Evolutionary conservation across 2,888 invertebrate genomes (phyloP), one percentile per base, ranked within the genome.

Genomic region (Dioctria linearis): DNA sequence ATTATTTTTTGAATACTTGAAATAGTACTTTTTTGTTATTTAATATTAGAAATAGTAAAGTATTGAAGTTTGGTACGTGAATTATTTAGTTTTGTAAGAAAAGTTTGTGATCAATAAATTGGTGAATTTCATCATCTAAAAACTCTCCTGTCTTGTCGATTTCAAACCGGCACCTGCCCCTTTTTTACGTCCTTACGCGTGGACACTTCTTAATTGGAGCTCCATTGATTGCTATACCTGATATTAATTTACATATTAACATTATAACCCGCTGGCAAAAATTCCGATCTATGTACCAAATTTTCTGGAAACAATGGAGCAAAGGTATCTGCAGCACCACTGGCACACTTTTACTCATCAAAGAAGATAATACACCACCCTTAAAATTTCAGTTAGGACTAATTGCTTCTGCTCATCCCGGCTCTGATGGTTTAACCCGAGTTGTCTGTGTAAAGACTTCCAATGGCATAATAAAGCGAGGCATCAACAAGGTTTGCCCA

Each of bases 251-350:
- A 59, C 3, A 3, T n/a, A 3, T 59, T 13, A 59, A 59, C 3
- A 11, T 11, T 3, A 3, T 59, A 59, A n/a, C 59, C 6, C 2
- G 59, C 5, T 59, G 59, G 59, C 59, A 59, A 13, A 3, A 2
- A 59, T 2, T 59, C 2, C 6, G 13, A 2, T 2, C n/a, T n/a
- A 59, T 59, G 3, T 13, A 69, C 9, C 69, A 69, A 46, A 6
- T 6, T 3, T 69, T 69, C 37, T 69, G 46, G 69, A 8, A 43
- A 11, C 40, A 5, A 46, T 69, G 69, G 69, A 42, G 42, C 8
- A 46, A 11, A 25, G 13, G 37, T 69, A 69, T 49, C 37, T 71
- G 13, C 13, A 51, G 3, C 11, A 11, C 46, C 13, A 11, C 9
- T 46, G 71, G 71, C 6, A 13, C 43, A 2, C 6, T 67, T 3